These are phyloP conservation scores for Liasis olivaceus DNA, from an alignment of 2,797 vertebrate genomes.

Conservation along the genomic window DNA sequence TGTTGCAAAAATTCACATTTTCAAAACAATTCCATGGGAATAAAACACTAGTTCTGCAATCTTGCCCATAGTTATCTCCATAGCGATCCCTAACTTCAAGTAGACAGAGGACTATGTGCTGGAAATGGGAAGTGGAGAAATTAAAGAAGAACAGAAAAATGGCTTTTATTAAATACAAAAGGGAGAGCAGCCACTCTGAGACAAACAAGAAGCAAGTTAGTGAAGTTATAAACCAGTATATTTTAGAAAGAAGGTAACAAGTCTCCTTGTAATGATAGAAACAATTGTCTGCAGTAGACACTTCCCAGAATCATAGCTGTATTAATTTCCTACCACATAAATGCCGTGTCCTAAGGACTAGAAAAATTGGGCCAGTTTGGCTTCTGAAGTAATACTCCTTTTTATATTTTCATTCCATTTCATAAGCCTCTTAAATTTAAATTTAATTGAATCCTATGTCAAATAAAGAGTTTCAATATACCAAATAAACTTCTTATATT, in stretches of 20 bases:
- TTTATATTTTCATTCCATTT: not conserved
- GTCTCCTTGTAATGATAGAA: not conserved
- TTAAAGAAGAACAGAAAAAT: not conserved
- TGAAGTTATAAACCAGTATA: not conserved
- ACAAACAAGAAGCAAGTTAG: not conserved
- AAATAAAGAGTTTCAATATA: not conserved
- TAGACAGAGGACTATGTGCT: not conserved
- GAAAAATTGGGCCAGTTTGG: not conserved
- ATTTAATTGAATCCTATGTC: not conserved
- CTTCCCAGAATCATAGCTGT: not conserved
- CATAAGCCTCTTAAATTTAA: not conserved
- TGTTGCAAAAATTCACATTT: conserved; percentile 11
- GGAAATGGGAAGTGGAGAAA: too few relatives aligned
- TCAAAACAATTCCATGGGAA: not conserved
- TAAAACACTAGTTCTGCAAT: not conserved
- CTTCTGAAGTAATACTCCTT: not conserved
- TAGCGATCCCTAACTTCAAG: not conserved
- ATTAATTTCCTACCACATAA: not conserved
- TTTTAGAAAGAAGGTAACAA: not conserved
- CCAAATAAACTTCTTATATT: not conserved
- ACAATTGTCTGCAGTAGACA: not conserved
- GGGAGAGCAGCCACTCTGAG: not conserved
- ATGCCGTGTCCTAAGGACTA: not conserved
- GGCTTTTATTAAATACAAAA: not conserved
- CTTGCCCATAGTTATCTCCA: not conserved